Percentiles rank a stretch among this genome's conserved stretches.
Evolutionary conservation across 53 echinoderm and acorn worm genomes (phyloP).

Genomic region (Antedon mediterranea): DNA sequence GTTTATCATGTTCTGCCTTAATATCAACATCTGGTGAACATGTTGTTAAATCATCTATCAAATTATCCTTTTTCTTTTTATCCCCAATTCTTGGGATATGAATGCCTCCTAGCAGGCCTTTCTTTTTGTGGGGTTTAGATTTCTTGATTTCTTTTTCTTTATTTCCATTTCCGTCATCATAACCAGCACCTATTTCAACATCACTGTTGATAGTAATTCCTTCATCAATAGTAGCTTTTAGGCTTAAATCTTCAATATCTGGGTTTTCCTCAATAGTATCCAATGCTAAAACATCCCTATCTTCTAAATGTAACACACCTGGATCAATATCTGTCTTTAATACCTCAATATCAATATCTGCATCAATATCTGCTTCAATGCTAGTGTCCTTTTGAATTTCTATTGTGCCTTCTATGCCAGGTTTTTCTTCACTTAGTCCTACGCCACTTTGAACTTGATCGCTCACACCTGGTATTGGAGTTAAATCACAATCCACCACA

Average conservation of each 20-base stretch:
- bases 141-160: not conserved
- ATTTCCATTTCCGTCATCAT: not conserved
- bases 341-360: not conserved
- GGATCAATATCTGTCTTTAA: too few species aligned
- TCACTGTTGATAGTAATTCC: not conserved
- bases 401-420: not conserved
- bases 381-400: not conserved
- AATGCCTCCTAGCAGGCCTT: not conserved
- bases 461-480: too few species aligned
- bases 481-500: not conserved
- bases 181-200: not conserved
- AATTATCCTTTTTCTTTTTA: not conserved
- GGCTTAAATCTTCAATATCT: not conserved
- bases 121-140: not conserved
- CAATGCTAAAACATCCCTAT: not conserved
- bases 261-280: not conserved
- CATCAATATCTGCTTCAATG: not conserved
- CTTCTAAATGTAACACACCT: too few species aligned
- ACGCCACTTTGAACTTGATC: too few species aligned
- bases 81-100: not conserved
- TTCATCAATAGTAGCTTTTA: not conserved
- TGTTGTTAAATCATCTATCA: not conserved
- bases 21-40: not conserved
- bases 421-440: not conserved
- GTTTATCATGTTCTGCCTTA: not conserved